Evolutionary conservation across 2,113 vertebrate species (phyloP).

Genomic region (Cyprinodon tularosa): DNA sequence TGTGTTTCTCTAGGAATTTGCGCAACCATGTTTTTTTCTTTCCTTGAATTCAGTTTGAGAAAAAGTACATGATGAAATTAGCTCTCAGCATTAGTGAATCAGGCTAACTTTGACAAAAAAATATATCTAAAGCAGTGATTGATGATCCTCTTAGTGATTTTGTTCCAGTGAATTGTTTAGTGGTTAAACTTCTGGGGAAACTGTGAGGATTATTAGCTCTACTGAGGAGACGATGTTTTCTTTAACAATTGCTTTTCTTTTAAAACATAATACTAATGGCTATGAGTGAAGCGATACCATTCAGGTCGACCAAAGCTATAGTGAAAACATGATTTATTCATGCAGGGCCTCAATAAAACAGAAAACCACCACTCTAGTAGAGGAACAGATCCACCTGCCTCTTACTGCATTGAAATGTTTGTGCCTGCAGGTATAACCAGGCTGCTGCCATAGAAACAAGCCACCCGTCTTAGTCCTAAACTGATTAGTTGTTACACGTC

Average conservation of each 20-base stretch:
- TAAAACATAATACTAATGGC: too few relatives aligned
- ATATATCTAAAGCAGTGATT: not conserved
- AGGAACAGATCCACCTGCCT: not conserved
- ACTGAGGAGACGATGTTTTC: too few relatives aligned
- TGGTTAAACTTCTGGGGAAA: not conserved
- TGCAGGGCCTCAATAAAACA: not conserved
- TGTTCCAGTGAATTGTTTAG: not conserved
- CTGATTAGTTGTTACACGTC: conserved; percentile 24
- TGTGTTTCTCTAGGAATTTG: not conserved
- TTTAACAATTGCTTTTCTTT: too few relatives aligned
- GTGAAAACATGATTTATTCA: not conserved
- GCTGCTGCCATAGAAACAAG: conserved; percentile 53
- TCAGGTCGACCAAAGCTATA: too few relatives aligned
- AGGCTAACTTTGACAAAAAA: not conserved
- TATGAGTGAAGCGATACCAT: too few relatives aligned
- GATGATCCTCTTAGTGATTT: too few relatives aligned
- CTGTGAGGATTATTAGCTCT: not conserved
- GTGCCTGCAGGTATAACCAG: conserved; percentile 26
- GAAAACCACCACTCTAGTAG: not conserved
- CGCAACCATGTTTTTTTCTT: not conserved
- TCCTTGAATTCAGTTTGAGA: too few relatives aligned
- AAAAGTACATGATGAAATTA: not conserved
- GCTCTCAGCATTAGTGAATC: not conserved
- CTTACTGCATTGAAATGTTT: conserved; percentile 5
- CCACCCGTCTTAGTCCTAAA: conserved; percentile 10